Evolutionary conservation across 2,888 invertebrate genomes (phyloP).

Genomic region (Synanthedon myopaeformis): DNA sequence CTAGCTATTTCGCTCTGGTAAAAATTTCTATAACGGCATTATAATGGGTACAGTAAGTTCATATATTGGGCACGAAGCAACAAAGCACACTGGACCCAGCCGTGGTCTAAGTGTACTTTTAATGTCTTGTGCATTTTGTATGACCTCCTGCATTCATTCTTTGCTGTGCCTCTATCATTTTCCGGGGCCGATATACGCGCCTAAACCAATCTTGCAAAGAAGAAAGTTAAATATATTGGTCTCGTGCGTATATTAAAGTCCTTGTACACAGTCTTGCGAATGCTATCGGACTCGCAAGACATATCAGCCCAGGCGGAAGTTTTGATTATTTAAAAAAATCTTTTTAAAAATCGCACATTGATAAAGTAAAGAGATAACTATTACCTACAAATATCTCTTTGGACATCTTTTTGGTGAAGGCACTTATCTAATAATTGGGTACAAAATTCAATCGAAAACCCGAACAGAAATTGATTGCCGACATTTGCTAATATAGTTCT

Average conservation of each 20-base stretch:
- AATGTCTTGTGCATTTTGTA: not conserved
- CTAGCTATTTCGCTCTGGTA: slow-evolving; percentile 69
- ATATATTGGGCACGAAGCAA: not conserved
- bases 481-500: no score
- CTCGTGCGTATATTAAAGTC: slow-evolving; percentile 31
- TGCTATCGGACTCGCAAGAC: slow-evolving; percentile 59
- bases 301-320: slow-evolving; percentile 6
- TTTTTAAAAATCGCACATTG: not conserved
- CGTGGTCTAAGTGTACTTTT: not conserved
- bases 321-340: slow-evolving; percentile 18
- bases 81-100: not conserved
- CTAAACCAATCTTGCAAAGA: not conserved
- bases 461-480: no score
- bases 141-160: not conserved
- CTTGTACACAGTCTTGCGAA: slow-evolving; percentile 63
- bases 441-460: no score
- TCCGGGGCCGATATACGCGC: not conserved
- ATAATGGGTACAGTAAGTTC: not conserved
- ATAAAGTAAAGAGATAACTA: no score
- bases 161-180: not conserved
- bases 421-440: no score
- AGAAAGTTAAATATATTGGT: not conserved
- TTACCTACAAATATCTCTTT: no score
- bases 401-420: no score
- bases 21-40: slow-evolving; percentile 39